Percentiles rank a stretch among this genome's conserved stretches.
phyloP scores from a whole-genome alignment of 2,113 vertebrate species.

The Murina feae region DNA sequence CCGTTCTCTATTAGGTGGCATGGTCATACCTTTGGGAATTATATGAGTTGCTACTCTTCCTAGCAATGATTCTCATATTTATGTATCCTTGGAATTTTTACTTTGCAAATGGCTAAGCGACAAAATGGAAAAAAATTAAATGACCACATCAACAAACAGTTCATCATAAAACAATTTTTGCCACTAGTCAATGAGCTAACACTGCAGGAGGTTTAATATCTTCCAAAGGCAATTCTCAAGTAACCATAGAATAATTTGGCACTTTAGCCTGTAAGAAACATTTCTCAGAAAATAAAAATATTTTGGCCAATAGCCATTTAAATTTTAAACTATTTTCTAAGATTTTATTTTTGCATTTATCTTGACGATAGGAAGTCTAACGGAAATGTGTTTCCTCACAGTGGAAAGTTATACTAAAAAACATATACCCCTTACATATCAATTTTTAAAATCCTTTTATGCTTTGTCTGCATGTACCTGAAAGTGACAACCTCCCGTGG shows the following conservation, averaged over 20 bases:
- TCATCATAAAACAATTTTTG: slow-evolving; percentile 30
- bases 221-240: slow-evolving; percentile 5
- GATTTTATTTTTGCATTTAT: slow-evolving; percentile 19
- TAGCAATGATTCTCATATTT: slow-evolving; percentile 22
- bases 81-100: background rate
- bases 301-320: slow-evolving; percentile 22
- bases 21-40: background rate
- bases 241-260: background rate
- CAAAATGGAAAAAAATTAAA: background rate
- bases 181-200: background rate
- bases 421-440: background rate
- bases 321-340: slow-evolving; percentile 43
- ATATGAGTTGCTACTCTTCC: background rate
- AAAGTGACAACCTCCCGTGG: slow-evolving; percentile 15
- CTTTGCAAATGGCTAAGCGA: slow-evolving; percentile 8
- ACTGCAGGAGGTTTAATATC: background rate
- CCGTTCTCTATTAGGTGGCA: background rate
- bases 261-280: slow-evolving; percentile 2
- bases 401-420: slow-evolving; percentile 40
- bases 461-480: background rate
- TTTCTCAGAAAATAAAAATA: slow-evolving; percentile 38
- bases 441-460: slow-evolving; percentile 27
- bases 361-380: slow-evolving; percentile 7
- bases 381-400: background rate
- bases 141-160: background rate